Base-by-base conservation (phyloP, 1,140 invertebrate species). In the Drosophila busckii region DNA sequence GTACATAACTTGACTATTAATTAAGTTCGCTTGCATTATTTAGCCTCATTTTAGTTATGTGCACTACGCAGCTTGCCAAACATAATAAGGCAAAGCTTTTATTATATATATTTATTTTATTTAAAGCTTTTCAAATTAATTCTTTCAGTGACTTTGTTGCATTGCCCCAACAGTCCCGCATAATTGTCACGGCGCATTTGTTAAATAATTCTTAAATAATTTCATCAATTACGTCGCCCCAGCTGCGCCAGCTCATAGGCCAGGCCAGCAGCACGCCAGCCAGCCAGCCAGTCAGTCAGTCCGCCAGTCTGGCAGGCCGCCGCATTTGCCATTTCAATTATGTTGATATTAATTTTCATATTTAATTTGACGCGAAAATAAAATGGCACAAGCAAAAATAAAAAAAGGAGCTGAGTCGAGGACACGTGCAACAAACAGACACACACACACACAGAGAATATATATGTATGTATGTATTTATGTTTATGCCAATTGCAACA, bases 281-380 rank as follows among this genome's bases (percentile, higher is more conserved):
- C n/a, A n/a, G n/a, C n/a, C n/a, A n/a, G n/a, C n/a, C n/a, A n/a
- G n/a, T n/a, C n/a, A n/a, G n/a, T n/a, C n/a, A n/a, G n/a, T n/a
- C n/a, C n/a, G n/a, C n/a, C n/a, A n/a, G n/a, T 12, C 23, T 12
- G 17, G 48, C 37, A 23, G 50, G 44, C 34, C 38, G 34, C 41
- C 34, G 26, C 16, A 38, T 29, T 48, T 80, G 75, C 69, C 64
- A 65, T 69, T 82, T 73, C 73, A 80, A 80, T 80, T 80, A 80
- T 82, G 73, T 75, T 78, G 64, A 80, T 69, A 80, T 80, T 80
- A 82, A 80, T 80, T 80, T 80, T 80, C 73, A 80, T 80, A 80
- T 80, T 80, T 80, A 82, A 80, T 80, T 80, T 82, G 82, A 80
- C 75, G 58, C 73, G 54, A 59, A 63, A 50, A 63, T 49, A 50